Evolutionary conservation across 1,140 invertebrate genomes (phyloP), one percentile per base, ranked within the genome.

Genomic region (Polypedilum vanderplanki): DNA sequence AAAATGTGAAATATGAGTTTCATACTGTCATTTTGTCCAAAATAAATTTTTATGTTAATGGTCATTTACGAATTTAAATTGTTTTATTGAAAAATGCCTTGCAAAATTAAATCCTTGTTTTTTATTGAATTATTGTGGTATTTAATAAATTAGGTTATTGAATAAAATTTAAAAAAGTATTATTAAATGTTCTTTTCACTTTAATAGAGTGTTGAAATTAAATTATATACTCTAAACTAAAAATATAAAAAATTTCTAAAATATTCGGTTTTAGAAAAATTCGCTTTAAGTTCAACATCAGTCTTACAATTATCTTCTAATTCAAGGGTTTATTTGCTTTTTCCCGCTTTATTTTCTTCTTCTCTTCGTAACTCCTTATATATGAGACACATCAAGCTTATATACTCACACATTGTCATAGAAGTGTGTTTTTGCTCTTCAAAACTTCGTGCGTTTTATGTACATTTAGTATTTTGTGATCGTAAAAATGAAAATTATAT

Each of bases 301-400:
- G 15, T n/a, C 0, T 33, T 57, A n/a, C 46, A 57, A 57, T 57
- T 8, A 12, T n/a, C 3, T n/a, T 57, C 46, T 33, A 57, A 57
- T 12, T 57, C 15, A n/a, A 12, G 12, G 46, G 46, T 57, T 57
- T 57, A 57, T 57, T 57, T 57, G 46, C 46, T 57, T 57, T 57
- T 57, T 57, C 46, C 46, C 46, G 46, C 46, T 57, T 57, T n/a
- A n/a, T 57, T 57, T 57, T 57, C 46, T 57, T 57, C 46, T 57
- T 57, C n/a, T 57, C 46, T 57, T 12, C 46, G 46, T 57, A 12
- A n/a, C 12, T 57, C 46, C n/a, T 57, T 57, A 57, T 57, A 15
- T 57, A 57, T 12, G 46, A 33, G 24, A 33, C 24, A 3, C 9
- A 57, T 8, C 46, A 57, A 12, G 15, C 46, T 57, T 57, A 57